These are phyloP conservation scores for Peribatodes rhomboidaria DNA, from an alignment of 2,888 invertebrate species.

Conservation along the genomic window DNA sequence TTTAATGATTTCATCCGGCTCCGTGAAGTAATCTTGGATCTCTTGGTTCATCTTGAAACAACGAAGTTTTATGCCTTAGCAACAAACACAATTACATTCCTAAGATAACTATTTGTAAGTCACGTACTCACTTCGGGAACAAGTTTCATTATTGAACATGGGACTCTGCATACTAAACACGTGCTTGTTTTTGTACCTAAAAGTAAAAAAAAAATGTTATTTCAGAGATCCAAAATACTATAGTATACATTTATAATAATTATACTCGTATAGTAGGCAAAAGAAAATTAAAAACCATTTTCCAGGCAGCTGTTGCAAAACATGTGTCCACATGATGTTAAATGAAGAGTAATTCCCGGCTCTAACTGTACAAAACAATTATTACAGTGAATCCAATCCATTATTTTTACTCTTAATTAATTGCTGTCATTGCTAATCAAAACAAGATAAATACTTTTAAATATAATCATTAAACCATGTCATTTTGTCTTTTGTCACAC, in stretches of 20 bases:
- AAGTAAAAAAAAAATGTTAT: slow-evolving; percentile 40
- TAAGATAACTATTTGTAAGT: background rate
- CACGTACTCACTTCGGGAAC: slow-evolving; percentile 74
- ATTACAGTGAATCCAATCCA: slow-evolving; percentile 86
- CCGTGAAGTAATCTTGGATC: slow-evolving; percentile 83
- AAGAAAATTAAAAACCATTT: slow-evolving; percentile 65
- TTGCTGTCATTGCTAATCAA: slow-evolving; percentile 30
- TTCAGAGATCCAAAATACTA: too few species aligned
- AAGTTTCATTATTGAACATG: slow-evolving; percentile 80
- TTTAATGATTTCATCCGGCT: slow-evolving; percentile 81
- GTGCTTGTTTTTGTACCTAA: slow-evolving; percentile 76
- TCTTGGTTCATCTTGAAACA: slow-evolving; percentile 80
- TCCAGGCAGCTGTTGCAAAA: slow-evolving; percentile 81
- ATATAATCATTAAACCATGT: too few species aligned
- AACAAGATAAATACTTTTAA: slow-evolving; percentile 17
- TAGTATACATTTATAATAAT: slow-evolving; percentile 4
- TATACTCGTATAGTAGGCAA: background rate
- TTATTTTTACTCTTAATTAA: slow-evolving; percentile 48
- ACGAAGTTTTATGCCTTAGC: slow-evolving; percentile 18
- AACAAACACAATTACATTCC: slow-evolving; percentile 3
- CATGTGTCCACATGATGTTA: slow-evolving; percentile 85
- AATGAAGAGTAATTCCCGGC: slow-evolving; percentile 76
- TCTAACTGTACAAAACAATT: slow-evolving; percentile 81
- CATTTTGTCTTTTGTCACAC: too few species aligned
- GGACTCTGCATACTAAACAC: slow-evolving; percentile 77